Percentiles rank a stretch among this genome's conserved stretches.
phyloP scores from a whole-genome alignment of 37 sponge, comb jelly and placozoan genomes.

The Geodia barretti region DNA sequence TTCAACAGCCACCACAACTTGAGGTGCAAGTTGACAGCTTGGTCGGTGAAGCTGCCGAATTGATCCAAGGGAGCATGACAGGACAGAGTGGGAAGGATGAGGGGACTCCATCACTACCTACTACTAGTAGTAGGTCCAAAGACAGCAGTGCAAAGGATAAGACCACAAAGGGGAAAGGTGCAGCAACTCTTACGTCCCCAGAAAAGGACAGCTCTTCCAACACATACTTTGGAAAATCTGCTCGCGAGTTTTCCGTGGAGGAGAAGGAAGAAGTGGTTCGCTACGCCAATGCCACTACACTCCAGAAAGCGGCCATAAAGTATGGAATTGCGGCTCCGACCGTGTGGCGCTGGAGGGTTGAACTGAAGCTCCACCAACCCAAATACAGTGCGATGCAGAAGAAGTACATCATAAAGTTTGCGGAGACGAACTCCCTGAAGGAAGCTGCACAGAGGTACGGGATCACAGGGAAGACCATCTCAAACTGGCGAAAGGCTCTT shows the following conservation, averaged over 20 bases:
- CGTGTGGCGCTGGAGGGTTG: conserved; percentile 87
- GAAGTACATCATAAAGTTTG: conserved; percentile 76
- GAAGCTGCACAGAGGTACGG: conserved; percentile 75
- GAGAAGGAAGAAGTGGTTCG: conserved; percentile 85
- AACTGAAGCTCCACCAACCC: conserved; percentile 78
- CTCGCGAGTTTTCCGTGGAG: conserved; percentile 68
- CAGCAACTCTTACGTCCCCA: not conserved
- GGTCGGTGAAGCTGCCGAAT: no score
- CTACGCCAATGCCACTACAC: conserved; percentile 82
- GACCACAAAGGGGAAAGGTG: not conserved
- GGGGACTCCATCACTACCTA: no score
- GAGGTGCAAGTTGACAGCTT: no score
- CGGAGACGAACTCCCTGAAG: conserved; percentile 66
- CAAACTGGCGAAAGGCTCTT: conserved; percentile 72
- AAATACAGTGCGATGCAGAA: conserved; percentile 77
- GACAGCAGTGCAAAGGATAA: not conserved
- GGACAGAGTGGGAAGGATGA: no score
- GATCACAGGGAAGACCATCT: conserved; percentile 74
- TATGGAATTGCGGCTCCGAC: conserved; percentile 86
- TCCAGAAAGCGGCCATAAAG: conserved; percentile 82
- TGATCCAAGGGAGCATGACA: no score
- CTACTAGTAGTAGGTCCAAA: not conserved
- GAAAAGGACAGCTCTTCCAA: not conserved
- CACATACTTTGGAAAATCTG: conserved; percentile 75
- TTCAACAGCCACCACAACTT: not conserved